Evolutionary conservation across 2,797 vertebrate genomes (phyloP).

Genomic region (Phrynocephalus guinanensis): DNA sequence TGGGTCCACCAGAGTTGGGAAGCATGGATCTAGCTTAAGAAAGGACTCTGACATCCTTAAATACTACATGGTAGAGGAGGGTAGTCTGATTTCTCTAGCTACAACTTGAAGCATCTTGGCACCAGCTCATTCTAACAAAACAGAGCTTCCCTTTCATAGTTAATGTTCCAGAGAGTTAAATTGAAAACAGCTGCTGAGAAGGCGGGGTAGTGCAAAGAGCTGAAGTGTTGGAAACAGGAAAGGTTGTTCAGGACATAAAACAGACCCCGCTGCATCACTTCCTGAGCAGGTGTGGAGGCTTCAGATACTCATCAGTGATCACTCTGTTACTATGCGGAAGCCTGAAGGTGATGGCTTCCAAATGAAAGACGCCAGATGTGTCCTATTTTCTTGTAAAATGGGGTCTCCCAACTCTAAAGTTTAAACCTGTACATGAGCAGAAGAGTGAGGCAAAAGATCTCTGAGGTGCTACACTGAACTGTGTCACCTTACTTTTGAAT

Average conservation of each 20-base stretch:
- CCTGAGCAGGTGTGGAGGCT: slow-evolving; percentile 33
- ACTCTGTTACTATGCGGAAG: neutral
- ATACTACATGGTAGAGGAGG: neutral
- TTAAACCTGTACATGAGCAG: too few relatives aligned
- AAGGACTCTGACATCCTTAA: neutral
- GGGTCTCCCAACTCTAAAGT: neutral
- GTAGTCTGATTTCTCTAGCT: neutral
- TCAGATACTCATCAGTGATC: neutral
- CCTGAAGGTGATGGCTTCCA: neutral
- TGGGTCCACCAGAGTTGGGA: too few relatives aligned
- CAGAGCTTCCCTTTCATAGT: slow-evolving; percentile 3
- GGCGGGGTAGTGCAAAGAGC: neutral
- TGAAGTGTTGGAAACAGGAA: slow-evolving; percentile 24
- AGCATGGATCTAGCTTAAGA: neutral
- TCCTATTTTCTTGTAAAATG: neutral
- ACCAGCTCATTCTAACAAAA: neutral
- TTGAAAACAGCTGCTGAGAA: slow-evolving; percentile 19
- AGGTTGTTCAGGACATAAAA: neutral
- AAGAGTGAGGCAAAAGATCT: neutral
- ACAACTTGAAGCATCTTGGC: slow-evolving; percentile 19
- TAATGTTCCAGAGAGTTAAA: slow-evolving; percentile 19
- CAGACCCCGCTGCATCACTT: neutral
- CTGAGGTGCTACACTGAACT: neutral
- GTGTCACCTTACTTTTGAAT: neutral
- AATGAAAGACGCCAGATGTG: neutral